A percentile compares a stretch with the other conserved stretches of the same genome.
Evolutionary conservation across 1,140 invertebrate species (phyloP).

Genomic region (Eubasilissa regina): DNA sequence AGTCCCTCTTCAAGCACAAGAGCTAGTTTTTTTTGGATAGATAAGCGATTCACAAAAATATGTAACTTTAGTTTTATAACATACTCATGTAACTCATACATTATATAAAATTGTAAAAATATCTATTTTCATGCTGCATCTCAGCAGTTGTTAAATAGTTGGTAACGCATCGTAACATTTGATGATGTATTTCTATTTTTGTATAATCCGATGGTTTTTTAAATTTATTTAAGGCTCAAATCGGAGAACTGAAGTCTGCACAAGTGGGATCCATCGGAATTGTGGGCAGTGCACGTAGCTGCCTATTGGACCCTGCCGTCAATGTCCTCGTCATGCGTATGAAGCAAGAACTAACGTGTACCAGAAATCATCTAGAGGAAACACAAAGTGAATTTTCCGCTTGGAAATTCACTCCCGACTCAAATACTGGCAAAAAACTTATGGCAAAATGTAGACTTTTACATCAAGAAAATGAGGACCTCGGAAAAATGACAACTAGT

Average conservation of each 20-base stretch:
- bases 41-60: too few species aligned
- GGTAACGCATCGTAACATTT: too few species aligned
- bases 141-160: too few species aligned
- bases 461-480: constrained; percentile 98
- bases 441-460: constrained; percentile 97
- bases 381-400: constrained; percentile 98
- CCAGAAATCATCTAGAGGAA: constrained; percentile 94
- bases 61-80: too few species aligned
- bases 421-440: constrained; percentile 96
- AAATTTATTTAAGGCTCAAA: constrained; percentile 82
- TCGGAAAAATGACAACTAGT: constrained; percentile 96
- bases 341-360: constrained; percentile 91
- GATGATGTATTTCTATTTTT: too few species aligned
- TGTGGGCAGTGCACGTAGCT: constrained; percentile 79
- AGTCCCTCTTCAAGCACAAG: too few species aligned
- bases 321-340: constrained; percentile 95
- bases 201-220: neutral
- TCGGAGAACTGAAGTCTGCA: constrained; percentile 89
- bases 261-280: constrained; percentile 81
- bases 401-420: constrained; percentile 99
- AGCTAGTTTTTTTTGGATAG: too few species aligned
- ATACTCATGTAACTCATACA: too few species aligned
- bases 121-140: neutral
- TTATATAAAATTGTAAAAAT: too few species aligned
- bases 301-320: constrained; percentile 94